A percentile compares a stretch with the other conserved stretches of the same genome.
These are phyloP conservation scores for Rhagoletis pomonella DNA, from an alignment of 1,140 invertebrate genomes.

Conservation along the genomic window DNA sequence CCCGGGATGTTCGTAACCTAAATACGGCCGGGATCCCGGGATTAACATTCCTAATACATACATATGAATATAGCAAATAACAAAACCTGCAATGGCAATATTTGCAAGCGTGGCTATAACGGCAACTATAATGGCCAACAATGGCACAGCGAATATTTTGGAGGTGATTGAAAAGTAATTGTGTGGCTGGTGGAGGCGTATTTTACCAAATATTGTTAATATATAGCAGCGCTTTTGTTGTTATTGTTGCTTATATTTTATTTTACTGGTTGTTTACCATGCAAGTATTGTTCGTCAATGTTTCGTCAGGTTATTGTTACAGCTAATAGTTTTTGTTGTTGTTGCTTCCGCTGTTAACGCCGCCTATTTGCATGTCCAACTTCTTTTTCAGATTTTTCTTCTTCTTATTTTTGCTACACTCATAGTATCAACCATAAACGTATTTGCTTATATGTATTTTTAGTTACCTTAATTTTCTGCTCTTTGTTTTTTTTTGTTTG, in stretches of 20 bases:
- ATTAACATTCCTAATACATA: too few relatives aligned
- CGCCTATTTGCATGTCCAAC: slow-evolving; percentile 9
- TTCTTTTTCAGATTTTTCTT: too few relatives aligned
- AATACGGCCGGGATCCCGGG: too few relatives aligned
- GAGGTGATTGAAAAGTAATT: slow-evolving; percentile 55
- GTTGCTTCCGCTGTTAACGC: neutral
- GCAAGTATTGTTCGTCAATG: neutral
- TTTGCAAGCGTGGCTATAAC: slow-evolving; percentile 8
- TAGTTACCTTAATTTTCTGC: neutral
- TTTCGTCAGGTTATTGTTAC: slow-evolving; percentile 5
- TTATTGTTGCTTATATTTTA: neutral
- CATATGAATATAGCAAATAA: neutral
- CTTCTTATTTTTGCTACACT: too few relatives aligned
- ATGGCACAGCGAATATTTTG: slow-evolving; percentile 10
- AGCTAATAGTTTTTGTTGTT: neutral
- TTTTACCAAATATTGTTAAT: slow-evolving; percentile 20
- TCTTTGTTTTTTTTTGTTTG: neutral
- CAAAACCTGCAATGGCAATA: neutral
- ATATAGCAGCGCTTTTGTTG: neutral
- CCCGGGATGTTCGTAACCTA: too few relatives aligned
- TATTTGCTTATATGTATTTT: neutral
- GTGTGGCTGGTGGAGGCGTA: slow-evolving; percentile 45
- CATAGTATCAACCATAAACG: neutral
- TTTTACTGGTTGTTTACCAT: neutral
- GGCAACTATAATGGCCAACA: neutral